phyloP scores from a whole-genome alignment of 2,888 invertebrate genomes.

The Himalopsyche tibetana region DNA sequence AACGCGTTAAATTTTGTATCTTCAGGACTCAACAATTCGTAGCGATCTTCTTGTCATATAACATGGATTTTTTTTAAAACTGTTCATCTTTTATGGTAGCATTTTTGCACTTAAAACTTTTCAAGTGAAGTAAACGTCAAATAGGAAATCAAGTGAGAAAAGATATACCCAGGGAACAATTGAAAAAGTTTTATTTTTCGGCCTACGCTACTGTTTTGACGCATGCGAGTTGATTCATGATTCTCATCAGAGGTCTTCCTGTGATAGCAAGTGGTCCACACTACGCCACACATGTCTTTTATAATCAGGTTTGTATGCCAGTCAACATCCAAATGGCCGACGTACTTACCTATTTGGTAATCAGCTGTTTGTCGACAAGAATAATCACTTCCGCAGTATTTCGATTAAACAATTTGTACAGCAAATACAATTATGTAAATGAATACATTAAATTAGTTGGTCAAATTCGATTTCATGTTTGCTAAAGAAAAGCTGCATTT shows the following conservation, averaged over 20 bases:
- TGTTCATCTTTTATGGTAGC: too few relatives aligned
- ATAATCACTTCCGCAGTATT: not conserved
- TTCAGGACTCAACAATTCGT: too few relatives aligned
- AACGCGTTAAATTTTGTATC: too few relatives aligned
- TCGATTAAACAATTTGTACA: not conserved
- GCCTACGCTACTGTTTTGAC: not conserved
- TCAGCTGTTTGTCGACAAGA: not conserved
- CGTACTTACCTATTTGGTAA: not conserved
- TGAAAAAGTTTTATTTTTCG: not conserved
- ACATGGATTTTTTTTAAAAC: too few relatives aligned
- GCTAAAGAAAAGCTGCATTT: too few relatives aligned
- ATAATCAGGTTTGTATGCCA: conserved; percentile 30
- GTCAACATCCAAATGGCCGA: not conserved
- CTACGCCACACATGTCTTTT: not conserved
- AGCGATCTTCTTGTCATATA: too few relatives aligned
- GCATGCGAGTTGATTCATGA: not conserved
- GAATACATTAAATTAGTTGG: not conserved
- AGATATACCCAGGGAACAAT: too few relatives aligned
- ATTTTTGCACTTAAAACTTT: too few relatives aligned
- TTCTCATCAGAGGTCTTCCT: conserved; percentile 26
- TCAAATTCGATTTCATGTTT: too few relatives aligned
- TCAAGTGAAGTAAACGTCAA: too few relatives aligned
- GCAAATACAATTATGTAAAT: conserved; percentile 2
- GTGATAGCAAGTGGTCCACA: conserved; percentile 1
- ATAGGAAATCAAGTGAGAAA: too few relatives aligned